Base-by-base conservation (phyloP, 2,797 vertebrate species). In the Malacoctenus gilli region DNA sequence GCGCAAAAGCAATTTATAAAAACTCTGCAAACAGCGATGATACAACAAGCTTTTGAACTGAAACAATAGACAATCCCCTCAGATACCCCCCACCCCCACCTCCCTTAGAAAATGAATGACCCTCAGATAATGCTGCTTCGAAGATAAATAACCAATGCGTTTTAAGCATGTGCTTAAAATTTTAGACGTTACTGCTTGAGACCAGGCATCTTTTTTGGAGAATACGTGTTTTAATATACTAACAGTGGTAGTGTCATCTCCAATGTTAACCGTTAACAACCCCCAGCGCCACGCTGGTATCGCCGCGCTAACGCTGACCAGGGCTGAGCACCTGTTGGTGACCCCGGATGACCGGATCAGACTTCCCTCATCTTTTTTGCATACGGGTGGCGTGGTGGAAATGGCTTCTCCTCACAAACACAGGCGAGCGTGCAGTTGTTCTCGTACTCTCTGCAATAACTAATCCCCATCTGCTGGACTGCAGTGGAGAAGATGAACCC, bases 111-210 rank as follows among this genome's bases (percentile, higher is more conserved):
- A 68, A 77, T 40, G 54, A 87, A 84, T 77, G 66, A 73, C 62
- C 63, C 53, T 63, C 49, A 71, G 42, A 79, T 23, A 40, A 84
- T 86, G 86, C 86, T 88, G 89, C 91, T 91, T 84, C 85, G 46
- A 67, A 68, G 39, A 79, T 46, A 81, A 85, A 85, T 88, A 88
- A 80, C 49, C 55, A 72, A 80, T 85, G 71, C 75, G 89, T 84
- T 85, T 72, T 63, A 75, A 84, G 11, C 30, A 32, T 68, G 72
- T 44, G 38, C 58, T 72, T 55, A 71, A 74, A 70, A 70, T 36
- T 68, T 85, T 83, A 90, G 68, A 85, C 49, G 70, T n/a, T 60
- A 78, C 31, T 77, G 78, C 76, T 85, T 77, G 71, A 76, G 57
- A 75, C 59, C 77, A 82, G 51, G 71, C 48, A 28, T 47, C 50